A percentile compares a stretch with the other conserved stretches of the same genome.
Conservation (phyloP, 1,140 invertebrate species). For the Cyrtorhinus lividipennis region DNA sequence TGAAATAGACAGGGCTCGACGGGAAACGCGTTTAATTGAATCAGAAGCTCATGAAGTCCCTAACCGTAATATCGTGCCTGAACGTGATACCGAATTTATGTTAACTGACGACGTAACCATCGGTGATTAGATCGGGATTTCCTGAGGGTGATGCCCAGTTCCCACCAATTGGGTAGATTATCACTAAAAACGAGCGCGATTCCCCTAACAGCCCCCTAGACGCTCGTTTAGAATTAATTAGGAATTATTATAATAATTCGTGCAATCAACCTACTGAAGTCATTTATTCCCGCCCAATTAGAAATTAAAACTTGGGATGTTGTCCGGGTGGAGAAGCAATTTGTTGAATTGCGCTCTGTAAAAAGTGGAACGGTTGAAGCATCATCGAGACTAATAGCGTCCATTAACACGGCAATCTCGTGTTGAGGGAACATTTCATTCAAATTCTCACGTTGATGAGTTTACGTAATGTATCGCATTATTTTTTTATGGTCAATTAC, state of each 20-base stretch:
- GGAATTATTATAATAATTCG: background rate
- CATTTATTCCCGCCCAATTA: conserved; percentile 1
- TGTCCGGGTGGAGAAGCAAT: background rate
- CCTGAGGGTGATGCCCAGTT: no score
- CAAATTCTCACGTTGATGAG: background rate
- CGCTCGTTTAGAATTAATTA: conserved; percentile 1
- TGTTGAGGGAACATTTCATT: background rate
- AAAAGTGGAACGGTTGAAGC: background rate
- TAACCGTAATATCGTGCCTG: no score
- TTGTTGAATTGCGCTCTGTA: background rate
- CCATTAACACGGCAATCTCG: background rate
- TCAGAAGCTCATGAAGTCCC: no score
- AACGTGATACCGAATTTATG: no score
- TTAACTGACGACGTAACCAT: no score
- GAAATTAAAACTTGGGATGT: background rate
- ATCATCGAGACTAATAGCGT: background rate
- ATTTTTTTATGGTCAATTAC: no score
- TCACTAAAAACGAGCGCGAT: background rate
- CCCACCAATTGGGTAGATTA: no score
- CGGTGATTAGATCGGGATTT: no score
- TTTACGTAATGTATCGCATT: background rate
- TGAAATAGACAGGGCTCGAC: no score
- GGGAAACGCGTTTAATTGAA: no score
- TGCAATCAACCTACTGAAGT: background rate
- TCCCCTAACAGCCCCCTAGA: background rate